Percentiles rank a stretch among this genome's conserved stretches.
phyloP scores from a whole-genome alignment of 2,113 vertebrate species.

The Hemicordylus capensis region DNA sequence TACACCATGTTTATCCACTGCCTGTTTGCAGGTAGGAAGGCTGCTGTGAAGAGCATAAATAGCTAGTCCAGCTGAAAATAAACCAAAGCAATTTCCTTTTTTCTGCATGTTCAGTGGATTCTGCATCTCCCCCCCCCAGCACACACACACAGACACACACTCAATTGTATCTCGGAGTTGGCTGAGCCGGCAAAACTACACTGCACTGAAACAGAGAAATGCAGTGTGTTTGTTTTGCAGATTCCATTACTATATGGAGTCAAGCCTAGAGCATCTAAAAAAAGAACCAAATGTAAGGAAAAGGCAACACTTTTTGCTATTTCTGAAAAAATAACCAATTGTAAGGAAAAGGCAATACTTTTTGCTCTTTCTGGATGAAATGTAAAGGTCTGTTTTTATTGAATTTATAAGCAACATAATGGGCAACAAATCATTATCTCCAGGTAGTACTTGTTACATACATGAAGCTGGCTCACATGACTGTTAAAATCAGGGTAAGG shows the following conservation, averaged over 20 bases:
- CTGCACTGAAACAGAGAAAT: slow-evolving; percentile 29
- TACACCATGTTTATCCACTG: slow-evolving; percentile 65
- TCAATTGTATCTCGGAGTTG: slow-evolving; percentile 41
- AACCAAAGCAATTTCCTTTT: slow-evolving; percentile 53
- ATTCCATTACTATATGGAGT: slow-evolving; percentile 24
- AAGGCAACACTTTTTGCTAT: background rate
- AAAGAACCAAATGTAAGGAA: fast-evolving
- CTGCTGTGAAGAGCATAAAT: slow-evolving; percentile 50
- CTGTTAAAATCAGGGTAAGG: no score
- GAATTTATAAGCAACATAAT: background rate
- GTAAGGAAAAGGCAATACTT: fast-evolving
- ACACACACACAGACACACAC: no score
- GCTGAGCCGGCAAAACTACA: slow-evolving; percentile 53
- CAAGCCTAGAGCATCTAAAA: slow-evolving; percentile 22
- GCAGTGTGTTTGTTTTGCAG: slow-evolving; percentile 47
- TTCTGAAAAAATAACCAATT: fast-evolving
- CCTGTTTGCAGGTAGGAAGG: slow-evolving; percentile 44
- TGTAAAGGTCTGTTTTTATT: background rate
- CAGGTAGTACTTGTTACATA: background rate
- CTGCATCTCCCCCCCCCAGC: slow-evolving; percentile 46
- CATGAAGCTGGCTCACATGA: no score
- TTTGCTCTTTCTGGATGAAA: background rate
- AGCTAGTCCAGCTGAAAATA: slow-evolving; percentile 60
- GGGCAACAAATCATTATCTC: background rate
- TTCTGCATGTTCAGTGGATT: slow-evolving; percentile 26